A percentile compares a stretch with the other conserved stretches of the same genome.
phyloP scores from a whole-genome alignment of 64 coral and sea anemone species.

The Montipora cactus region DNA sequence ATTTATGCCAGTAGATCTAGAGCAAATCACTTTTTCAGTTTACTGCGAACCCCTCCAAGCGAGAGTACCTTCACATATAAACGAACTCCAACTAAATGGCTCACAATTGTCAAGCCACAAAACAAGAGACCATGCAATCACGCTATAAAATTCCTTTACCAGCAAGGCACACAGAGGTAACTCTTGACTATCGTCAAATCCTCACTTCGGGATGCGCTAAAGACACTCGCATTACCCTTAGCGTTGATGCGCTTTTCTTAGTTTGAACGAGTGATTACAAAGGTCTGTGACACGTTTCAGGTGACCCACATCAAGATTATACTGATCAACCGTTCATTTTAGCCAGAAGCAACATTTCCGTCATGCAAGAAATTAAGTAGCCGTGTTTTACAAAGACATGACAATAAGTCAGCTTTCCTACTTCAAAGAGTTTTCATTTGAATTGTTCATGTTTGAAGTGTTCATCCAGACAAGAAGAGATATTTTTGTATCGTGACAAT shows the following conservation, averaged over 20 bases:
- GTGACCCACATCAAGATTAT: too few relatives aligned
- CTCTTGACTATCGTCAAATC: slow-evolving; percentile 5
- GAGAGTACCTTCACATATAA: not conserved
- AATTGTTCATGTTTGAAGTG: too few relatives aligned
- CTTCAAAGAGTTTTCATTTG: too few relatives aligned
- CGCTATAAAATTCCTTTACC: slow-evolving; percentile 31
- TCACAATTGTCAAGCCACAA: not conserved
- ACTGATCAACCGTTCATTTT: too few relatives aligned
- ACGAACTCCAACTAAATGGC: slow-evolving; percentile 2
- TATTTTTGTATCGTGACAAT: too few relatives aligned
- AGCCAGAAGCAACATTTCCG: too few relatives aligned
- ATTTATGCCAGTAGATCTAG: not conserved
- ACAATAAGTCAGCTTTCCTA: too few relatives aligned
- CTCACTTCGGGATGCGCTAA: not conserved
- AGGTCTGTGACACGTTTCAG: too few relatives aligned
- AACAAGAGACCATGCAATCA: not conserved
- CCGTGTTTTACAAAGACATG: too few relatives aligned
- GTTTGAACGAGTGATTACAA: not conserved
- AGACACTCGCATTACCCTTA: slow-evolving; percentile 13
- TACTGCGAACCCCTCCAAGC: not conserved
- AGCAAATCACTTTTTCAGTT: not conserved
- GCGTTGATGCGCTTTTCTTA: not conserved
- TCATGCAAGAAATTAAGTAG: too few relatives aligned
- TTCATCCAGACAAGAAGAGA: too few relatives aligned
- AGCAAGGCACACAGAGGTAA: not conserved